Evolutionary conservation across 2,888 invertebrate species (phyloP), one percentile per base, ranked within the genome.

Genomic region (Athalia rosae): DNA sequence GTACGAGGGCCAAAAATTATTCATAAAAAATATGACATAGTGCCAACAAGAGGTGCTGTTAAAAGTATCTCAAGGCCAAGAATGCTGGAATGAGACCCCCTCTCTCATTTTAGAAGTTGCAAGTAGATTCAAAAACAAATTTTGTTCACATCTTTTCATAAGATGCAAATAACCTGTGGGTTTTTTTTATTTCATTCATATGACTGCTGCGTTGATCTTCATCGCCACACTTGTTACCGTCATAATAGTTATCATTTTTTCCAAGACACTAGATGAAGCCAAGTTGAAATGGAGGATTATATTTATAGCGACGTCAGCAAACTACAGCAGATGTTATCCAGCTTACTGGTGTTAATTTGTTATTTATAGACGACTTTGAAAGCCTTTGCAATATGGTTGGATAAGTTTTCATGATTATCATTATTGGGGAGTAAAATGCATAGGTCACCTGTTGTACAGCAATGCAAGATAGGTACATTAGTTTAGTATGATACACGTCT

Each of bases 361-460:
- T 67, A 73, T 73, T 77, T 69, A 71, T 61, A 76, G 67, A 81
- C 77, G 83, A 84, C 84, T 84, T 84, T 87, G 87, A 86, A 87
- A 84, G 85, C 85, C 85, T 87, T 83, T 83, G 83, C 80, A 85
- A 81, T 85, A 83, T 85, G 86, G 85, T 83, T 85, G 85, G 86
- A 87, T 85, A 84, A 83, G 83, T 87, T 74, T 86, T 85, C 84
- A 84, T 85, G 84, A 82, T 84, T 88, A 88, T 89, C 86, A 71
- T 58, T 45, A 67, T 67, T 41, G 28, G 28, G 67, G 11, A 15
- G 9, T 67, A 53, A 67, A 67, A 50, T 67, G 50, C 50, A 67
- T 67, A 67, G 41, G 28, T 50, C 15, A 45, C 9, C 28, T 2
- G n/a, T 45, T 11, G n/a, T 41, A 48, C 50, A 48, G 11, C 28